These are phyloP conservation scores for Anthoptus insignis DNA, from an alignment of 2,888 invertebrate genomes.

Conservation along the genomic window DNA sequence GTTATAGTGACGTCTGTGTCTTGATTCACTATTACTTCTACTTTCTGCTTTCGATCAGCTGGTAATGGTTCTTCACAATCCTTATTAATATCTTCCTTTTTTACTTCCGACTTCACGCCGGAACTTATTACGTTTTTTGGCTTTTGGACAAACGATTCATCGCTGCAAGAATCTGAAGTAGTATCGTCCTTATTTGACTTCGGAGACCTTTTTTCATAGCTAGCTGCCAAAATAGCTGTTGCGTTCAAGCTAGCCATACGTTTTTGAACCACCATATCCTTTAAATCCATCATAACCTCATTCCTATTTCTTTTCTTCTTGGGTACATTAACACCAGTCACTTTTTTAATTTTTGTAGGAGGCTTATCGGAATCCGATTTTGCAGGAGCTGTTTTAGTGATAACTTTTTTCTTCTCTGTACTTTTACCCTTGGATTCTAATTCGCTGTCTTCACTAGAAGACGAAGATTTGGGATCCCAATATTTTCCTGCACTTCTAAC, in stretches of 20 bases:
- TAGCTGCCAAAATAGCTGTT: slow-evolving; percentile 96
- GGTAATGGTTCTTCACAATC: slow-evolving; percentile 69
- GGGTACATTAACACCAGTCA: slow-evolving; percentile 68
- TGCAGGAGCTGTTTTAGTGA: slow-evolving; percentile 61
- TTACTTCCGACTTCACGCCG: slow-evolving; percentile 86
- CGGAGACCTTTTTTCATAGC: slow-evolving; percentile 92
- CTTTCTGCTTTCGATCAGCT: slow-evolving; percentile 84
- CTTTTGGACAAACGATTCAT: slow-evolving; percentile 83
- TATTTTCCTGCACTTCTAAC: slow-evolving; percentile 93
- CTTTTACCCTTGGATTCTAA: slow-evolving; percentile 75
- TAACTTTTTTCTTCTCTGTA: slow-evolving; percentile 76
- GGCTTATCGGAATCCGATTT: slow-evolving; percentile 85
- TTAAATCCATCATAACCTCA: slow-evolving; percentile 92
- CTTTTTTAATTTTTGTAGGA: slow-evolving; percentile 79
- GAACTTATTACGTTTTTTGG: slow-evolving; percentile 83
- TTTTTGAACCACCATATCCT: slow-evolving; percentile 96
- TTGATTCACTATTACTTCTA: slow-evolving; percentile 94
- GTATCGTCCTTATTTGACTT: slow-evolving; percentile 87
- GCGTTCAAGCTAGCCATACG: slow-evolving; percentile 97
- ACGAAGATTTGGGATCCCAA: slow-evolving; percentile 93
- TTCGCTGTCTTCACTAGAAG: slow-evolving; percentile 87
- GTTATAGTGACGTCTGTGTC: slow-evolving; percentile 96
- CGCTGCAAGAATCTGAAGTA: slow-evolving; percentile 85
- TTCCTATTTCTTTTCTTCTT: slow-evolving; percentile 87
- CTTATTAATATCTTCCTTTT: slow-evolving; percentile 76